Conservation (phyloP, 1,140 invertebrate species). For the Leptinotarsa undecemlineata region DNA sequence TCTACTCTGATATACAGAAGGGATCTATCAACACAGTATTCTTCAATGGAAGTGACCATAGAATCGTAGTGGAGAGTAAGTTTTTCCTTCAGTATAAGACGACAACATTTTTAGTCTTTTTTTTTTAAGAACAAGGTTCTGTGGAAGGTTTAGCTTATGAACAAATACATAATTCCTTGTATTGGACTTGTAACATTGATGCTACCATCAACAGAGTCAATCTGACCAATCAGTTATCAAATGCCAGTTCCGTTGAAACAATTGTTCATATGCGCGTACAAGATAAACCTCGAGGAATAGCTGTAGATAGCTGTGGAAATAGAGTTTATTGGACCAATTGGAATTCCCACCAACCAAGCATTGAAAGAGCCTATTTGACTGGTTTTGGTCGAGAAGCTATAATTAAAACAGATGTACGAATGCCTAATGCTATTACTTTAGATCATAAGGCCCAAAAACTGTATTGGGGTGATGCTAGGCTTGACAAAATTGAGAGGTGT, state of each 20-base stretch:
- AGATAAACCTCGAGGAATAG: slow-evolving; percentile 84
- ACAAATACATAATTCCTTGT: slow-evolving; percentile 66
- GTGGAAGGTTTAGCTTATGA: slow-evolving; percentile 85
- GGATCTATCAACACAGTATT: slow-evolving; percentile 81
- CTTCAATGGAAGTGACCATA: slow-evolving; percentile 78
- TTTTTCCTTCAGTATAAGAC: slow-evolving; percentile 36
- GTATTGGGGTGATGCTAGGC: slow-evolving; percentile 80
- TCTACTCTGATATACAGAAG: slow-evolving; percentile 86
- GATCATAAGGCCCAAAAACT: slow-evolving; percentile 74
- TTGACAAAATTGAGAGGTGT: slow-evolving; percentile 75
- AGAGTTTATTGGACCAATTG: slow-evolving; percentile 83
- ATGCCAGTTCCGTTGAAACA: slow-evolving; percentile 59
- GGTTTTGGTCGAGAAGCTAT: slow-evolving; percentile 69
- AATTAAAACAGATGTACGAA: slow-evolving; percentile 75
- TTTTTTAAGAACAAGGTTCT: slow-evolving; percentile 66
- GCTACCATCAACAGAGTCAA: slow-evolving; percentile 71
- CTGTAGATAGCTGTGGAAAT: slow-evolving; percentile 75
- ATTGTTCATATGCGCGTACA: slow-evolving; percentile 69
- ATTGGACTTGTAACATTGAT: slow-evolving; percentile 86
- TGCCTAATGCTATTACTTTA: slow-evolving; percentile 81
- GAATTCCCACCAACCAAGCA: slow-evolving; percentile 72
- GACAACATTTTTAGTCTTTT: neutral
- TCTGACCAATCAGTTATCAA: slow-evolving; percentile 53
- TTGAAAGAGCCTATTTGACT: slow-evolving; percentile 72
- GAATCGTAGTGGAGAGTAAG: slow-evolving; percentile 70